phyloP scores from a whole-genome alignment of 2,888 invertebrate species.

The Thalpophila matura region DNA sequence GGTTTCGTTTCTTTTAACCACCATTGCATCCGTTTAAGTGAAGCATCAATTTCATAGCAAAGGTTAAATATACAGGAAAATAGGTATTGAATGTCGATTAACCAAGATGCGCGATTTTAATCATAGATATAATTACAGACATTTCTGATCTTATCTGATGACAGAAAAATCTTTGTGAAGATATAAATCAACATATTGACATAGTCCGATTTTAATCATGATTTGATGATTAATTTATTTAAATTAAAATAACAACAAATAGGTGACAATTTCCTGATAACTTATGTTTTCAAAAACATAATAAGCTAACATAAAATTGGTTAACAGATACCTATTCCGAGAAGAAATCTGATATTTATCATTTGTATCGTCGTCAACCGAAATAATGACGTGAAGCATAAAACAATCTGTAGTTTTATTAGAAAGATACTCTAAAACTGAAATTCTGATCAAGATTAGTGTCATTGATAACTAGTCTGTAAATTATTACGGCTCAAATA shows the following conservation, averaged over 20 bases:
- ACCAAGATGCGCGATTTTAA: no score
- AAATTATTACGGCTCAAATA: no score
- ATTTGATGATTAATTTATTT: neutral
- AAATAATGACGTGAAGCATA: no score
- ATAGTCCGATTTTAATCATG: neutral
- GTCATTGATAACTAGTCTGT: no score
- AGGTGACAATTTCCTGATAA: neutral
- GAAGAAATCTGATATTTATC: slow-evolving; percentile 1
- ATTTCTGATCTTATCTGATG: slow-evolving; percentile 13
- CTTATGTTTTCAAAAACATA: slow-evolving; percentile 2
- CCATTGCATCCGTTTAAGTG: neutral
- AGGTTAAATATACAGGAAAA: neutral
- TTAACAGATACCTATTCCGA: neutral
- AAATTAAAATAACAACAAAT: slow-evolving; percentile 9
- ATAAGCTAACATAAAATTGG: neutral
- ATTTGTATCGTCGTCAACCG: no score
- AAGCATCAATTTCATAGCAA: neutral
- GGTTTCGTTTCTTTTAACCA: neutral
- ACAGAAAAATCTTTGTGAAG: neutral
- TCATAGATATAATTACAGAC: no score
- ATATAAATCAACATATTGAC: slow-evolving; percentile 8
- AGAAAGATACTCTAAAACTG: no score
- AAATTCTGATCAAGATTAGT: no score
- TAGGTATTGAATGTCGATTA: neutral
- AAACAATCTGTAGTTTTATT: no score